Conservation (phyloP, 35 echinoderm and acorn worm genomes). For the Heliocidaris tuberculata region DNA sequence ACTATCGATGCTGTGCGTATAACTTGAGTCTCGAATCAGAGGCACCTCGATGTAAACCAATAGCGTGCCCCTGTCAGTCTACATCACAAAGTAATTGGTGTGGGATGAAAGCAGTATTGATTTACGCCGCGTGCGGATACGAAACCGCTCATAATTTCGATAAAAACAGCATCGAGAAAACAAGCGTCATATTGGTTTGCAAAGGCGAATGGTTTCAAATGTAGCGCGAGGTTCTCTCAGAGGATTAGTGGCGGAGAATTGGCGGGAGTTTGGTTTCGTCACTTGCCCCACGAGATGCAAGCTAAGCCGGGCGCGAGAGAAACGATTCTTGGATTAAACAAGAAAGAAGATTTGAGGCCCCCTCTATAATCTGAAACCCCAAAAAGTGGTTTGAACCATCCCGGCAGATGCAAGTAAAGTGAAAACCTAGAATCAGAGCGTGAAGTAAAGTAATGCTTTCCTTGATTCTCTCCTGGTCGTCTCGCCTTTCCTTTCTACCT, state of each 20-base stretch:
- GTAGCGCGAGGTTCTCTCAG: constrained; percentile 48
- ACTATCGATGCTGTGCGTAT: constrained; percentile 7
- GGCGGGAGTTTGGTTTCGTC: constrained; percentile 50
- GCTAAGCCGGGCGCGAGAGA: constrained; percentile 25
- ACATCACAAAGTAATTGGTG: constrained; percentile 50
- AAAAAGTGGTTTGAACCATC: constrained; percentile 53
- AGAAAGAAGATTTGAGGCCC: constrained; percentile 25
- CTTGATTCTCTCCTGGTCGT: constrained; percentile 32
- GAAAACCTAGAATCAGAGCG: constrained; percentile 51
- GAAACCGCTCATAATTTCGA: constrained; percentile 55
- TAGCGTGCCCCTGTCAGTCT: constrained; percentile 41
- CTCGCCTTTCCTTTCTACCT: constrained; percentile 10
- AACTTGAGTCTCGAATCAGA: constrained; percentile 18
- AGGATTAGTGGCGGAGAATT: constrained; percentile 52
- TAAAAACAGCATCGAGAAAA: constrained; percentile 53
- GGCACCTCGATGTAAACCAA: constrained; percentile 27
- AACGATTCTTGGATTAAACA: constrained; percentile 12
- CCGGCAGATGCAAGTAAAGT: constrained; percentile 42
- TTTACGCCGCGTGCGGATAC: constrained; percentile 48
- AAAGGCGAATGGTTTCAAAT: constrained; percentile 53
- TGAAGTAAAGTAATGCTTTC: constrained; percentile 47
- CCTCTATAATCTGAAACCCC: constrained; percentile 49
- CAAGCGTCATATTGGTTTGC: constrained; percentile 53
- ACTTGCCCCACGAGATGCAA: constrained; percentile 39
- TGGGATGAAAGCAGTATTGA: constrained; percentile 49